Percentiles rank a stretch among this genome's conserved stretches.
phyloP scores from a whole-genome alignment of 2,797 vertebrate species.

The Stomatorhinus walkeri region DNA sequence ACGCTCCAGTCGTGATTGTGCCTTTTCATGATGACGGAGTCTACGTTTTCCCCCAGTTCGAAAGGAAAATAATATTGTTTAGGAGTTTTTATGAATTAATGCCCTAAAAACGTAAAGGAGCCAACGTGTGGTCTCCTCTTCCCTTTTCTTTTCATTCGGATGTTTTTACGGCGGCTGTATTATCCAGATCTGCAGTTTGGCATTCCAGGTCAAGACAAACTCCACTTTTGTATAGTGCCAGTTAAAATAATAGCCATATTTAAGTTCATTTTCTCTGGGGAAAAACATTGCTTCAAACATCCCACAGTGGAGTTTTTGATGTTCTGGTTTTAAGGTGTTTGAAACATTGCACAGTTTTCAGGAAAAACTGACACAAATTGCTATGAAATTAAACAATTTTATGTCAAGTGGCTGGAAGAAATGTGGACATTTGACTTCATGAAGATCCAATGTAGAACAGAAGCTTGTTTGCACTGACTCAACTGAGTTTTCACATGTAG shows the following conservation, averaged over 20 bases:
- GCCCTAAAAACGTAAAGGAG: background rate
- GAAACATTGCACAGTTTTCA: background rate
- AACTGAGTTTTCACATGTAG: background rate
- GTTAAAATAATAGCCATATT: background rate
- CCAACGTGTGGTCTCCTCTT: background rate
- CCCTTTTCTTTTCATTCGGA: background rate
- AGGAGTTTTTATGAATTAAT: background rate
- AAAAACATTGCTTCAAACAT: background rate
- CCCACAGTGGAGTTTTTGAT: background rate
- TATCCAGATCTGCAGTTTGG: background rate
- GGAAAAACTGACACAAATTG: background rate
- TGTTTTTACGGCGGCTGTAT: background rate
- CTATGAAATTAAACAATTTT: background rate
- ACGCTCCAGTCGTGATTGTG: background rate
- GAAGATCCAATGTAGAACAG: background rate
- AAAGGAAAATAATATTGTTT: slow-evolving; percentile 1
- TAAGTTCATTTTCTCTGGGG: background rate
- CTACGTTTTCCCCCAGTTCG: background rate
- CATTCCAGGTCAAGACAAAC: background rate
- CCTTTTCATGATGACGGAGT: background rate
- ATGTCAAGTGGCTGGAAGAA: background rate
- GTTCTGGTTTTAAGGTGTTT: background rate
- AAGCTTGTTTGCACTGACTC: background rate
- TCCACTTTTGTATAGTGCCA: background rate
- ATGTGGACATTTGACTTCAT: background rate